Base-by-base conservation (phyloP, 1,140 invertebrate species). In the Cotesia typhae region DNA sequence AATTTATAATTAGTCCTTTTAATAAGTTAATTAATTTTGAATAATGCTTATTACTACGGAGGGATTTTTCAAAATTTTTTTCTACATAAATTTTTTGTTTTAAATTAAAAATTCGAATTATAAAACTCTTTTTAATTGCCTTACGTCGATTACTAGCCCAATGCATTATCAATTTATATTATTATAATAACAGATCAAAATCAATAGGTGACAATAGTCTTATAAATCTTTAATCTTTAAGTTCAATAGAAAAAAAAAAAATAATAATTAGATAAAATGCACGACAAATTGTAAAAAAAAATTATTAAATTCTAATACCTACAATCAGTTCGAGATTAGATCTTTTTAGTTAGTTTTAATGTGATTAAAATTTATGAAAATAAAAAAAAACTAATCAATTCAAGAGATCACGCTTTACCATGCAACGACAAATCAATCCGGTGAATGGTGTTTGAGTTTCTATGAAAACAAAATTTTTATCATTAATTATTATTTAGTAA, bases 1-100 rank as follows among this genome's bases (percentile, higher is more conserved):
- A 68, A 37, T 53, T 65, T 51, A 52, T 9, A 37, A 37, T 64
- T 64, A 64, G 37, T 37, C 14, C 51, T 28, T 20, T 37, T 63
- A 41, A 60, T 28, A 60, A 20, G 20, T 52, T 70, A 36, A 57
- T 59, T 63, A 17, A 28, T 28, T 28, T 28, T 28, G 28, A 28
- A 28, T 28, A 28, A 70, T 17, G 51, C 69, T 70, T 74, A 76
- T 41, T 75, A 74, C 37, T 74, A 73, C 77, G 73, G 76, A 79
- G 76, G 76, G 76, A 78, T 72, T 77, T 57, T 74, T 76, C 55
- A 74, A 37, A 38, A 64, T 41, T 4, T 64, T 38, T 37, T n/a
- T 38, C 35, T 28, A 12, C 37, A 38, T 4, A 66, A 66, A 36
- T 28, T 20, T 20, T 12, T 60, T 14, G 20, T 52, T 51, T 41